A percentile compares a stretch with the other conserved stretches of the same genome.
These are phyloP conservation scores for Platysternon megacephalum DNA, from an alignment of 2,113 vertebrate genomes.

Conservation along the genomic window DNA sequence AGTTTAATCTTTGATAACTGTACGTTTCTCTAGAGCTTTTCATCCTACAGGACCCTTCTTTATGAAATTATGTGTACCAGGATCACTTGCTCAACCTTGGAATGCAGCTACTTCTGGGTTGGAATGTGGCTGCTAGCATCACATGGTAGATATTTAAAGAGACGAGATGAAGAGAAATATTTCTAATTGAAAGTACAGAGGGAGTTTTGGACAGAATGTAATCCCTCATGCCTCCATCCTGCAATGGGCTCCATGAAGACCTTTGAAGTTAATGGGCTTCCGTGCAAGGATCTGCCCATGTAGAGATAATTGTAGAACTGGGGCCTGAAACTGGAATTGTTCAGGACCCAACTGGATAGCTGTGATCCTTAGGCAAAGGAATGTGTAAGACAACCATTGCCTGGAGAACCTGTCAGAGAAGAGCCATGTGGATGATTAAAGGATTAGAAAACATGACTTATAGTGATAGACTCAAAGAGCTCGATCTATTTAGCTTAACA, in stretches of 20 bases:
- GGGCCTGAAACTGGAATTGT: neutral
- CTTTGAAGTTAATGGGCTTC: no score
- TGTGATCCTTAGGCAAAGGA: neutral
- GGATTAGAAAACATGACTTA: no score
- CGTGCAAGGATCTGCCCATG: neutral
- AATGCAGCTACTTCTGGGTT: neutral
- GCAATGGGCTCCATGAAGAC: neutral
- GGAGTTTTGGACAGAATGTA: neutral
- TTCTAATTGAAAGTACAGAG: neutral
- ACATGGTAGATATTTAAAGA: neutral
- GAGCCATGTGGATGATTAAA: no score
- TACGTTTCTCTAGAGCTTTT: neutral
- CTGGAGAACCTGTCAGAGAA: neutral
- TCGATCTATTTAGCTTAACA: neutral
- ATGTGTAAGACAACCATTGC: accelerated
- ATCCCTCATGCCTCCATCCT: neutral
- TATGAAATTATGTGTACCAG: neutral
- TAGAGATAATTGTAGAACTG: neutral
- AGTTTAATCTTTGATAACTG: neutral
- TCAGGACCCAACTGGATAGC: accelerated
- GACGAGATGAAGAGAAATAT: neutral
- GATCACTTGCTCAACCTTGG: neutral
- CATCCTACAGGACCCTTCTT: neutral
- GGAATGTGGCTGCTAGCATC: neutral
- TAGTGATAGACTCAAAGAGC: no score